Conservation (phyloP, 2,888 invertebrate genomes). For the Sylvicola cinctus region DNA sequence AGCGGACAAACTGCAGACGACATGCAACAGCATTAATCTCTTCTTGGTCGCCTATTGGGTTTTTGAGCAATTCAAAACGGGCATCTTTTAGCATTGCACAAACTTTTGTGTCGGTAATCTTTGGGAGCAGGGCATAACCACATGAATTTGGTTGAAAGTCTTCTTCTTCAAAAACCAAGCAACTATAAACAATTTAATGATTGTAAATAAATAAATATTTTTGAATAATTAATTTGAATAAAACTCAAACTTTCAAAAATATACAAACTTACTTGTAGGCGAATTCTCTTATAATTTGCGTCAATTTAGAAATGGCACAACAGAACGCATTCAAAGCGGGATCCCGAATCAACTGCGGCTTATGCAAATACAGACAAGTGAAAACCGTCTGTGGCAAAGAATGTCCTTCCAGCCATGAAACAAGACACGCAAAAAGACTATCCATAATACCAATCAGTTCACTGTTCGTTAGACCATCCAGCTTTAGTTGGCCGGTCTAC, state of each 20-base stretch:
- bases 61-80: constrained; percentile 71
- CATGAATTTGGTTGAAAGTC: constrained; percentile 90
- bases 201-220: not conserved
- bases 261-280: constrained; percentile 52
- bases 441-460: constrained; percentile 89
- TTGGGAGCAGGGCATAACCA: constrained; percentile 52
- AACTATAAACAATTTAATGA: constrained; percentile 28
- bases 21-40: constrained; percentile 49
- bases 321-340: constrained; percentile 69
- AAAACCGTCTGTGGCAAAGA: constrained; percentile 93
- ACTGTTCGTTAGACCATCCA: constrained; percentile 48
- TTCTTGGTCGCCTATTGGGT: constrained; percentile 25
- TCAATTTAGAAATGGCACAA: constrained; percentile 67
- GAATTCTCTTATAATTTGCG: constrained; percentile 75
- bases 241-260: constrained; percentile 2
- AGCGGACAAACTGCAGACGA: constrained; percentile 68
- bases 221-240: not conserved
- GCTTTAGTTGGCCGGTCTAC: constrained; percentile 54
- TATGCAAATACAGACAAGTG: constrained; percentile 86
- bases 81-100: constrained; percentile 69
- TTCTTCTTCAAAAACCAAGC: constrained; percentile 83
- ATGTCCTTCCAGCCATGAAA: constrained; percentile 95
- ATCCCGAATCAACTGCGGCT: constrained; percentile 67
- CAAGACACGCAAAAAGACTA: constrained; percentile 79
- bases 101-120: constrained; percentile 62